These are phyloP conservation scores for Ochotona curzoniae DNA, from an alignment of 2,113 vertebrate species.

Conservation along the genomic window DNA sequence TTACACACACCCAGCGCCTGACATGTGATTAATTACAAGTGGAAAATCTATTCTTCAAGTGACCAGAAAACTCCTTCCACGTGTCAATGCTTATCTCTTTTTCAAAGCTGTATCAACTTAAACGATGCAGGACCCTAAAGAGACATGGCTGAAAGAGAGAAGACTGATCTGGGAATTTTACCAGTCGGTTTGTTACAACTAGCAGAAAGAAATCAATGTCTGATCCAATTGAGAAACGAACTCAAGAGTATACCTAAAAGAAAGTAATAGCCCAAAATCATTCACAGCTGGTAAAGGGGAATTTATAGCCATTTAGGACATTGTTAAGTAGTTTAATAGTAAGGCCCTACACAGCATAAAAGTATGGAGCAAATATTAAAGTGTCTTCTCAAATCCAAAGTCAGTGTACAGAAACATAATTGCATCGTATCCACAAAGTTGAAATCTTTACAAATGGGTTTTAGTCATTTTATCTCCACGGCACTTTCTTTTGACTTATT, in stretches of 20 bases:
- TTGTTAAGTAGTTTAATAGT: not conserved
- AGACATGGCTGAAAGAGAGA: not conserved
- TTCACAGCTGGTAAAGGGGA: not conserved
- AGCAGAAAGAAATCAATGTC: not conserved
- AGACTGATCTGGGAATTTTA: not conserved
- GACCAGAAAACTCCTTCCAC: slow-evolving; percentile 64
- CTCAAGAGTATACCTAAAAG: not conserved
- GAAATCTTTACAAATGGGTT: not conserved
- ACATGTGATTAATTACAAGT: slow-evolving; percentile 80
- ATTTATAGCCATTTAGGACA: accelerated
- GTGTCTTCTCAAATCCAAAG: not conserved
- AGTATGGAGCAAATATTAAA: not conserved
- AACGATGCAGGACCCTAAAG: not conserved
- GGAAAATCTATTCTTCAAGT: slow-evolving; percentile 74
- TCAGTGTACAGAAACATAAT: not conserved
- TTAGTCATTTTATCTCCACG: not conserved
- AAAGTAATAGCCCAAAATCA: not conserved
- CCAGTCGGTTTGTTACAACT: not conserved
- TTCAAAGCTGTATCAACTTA: slow-evolving; percentile 38
- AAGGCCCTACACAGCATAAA: not conserved
- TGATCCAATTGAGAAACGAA: not conserved
- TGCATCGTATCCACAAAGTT: not conserved
- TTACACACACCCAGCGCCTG: slow-evolving; percentile 65
- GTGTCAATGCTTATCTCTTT: slow-evolving; percentile 72
- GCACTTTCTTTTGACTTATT: not conserved